phyloP scores from a whole-genome alignment of 2,888 invertebrate species.

The Caenorhabditis drosophilae region DNA sequence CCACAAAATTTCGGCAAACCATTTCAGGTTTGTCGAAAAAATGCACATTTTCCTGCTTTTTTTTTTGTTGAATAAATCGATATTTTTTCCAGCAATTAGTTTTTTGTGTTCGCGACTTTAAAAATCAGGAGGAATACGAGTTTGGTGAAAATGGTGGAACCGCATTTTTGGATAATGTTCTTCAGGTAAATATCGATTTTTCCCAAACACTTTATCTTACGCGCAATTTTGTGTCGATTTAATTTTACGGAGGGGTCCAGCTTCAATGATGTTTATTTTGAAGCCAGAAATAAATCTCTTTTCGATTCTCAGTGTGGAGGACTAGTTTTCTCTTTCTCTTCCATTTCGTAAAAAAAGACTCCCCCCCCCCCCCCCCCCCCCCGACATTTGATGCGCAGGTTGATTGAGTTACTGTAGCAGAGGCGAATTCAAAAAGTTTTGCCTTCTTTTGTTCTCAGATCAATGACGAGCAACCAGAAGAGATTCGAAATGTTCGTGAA shows the following conservation, averaged over 20 bases:
- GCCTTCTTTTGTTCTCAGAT: constrained; percentile 11
- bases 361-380: too few relatives aligned
- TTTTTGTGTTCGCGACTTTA: constrained; percentile 71
- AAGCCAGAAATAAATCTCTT: too few relatives aligned
- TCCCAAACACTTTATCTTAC: too few relatives aligned
- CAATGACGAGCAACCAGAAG: constrained; percentile 42
- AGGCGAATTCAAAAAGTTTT: too few relatives aligned
- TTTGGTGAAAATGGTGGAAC: constrained; percentile 60
- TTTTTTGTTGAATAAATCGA: constrained; percentile 16
- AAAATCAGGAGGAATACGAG: constrained; percentile 71
- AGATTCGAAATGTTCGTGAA: constrained; percentile 51
- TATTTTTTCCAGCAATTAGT: constrained; percentile 62
- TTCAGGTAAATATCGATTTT: constrained; percentile 43
- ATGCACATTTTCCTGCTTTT: neutral
- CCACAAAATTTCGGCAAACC: constrained; percentile 72
- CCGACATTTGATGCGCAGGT: too few relatives aligned
- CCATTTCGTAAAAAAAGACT: too few relatives aligned
- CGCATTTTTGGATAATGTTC: constrained; percentile 50
- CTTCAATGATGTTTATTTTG: too few relatives aligned
- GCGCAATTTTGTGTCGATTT: too few relatives aligned
- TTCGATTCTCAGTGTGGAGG: too few relatives aligned
- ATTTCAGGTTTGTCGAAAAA: constrained; percentile 62
- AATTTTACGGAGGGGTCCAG: too few relatives aligned
- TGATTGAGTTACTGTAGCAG: too few relatives aligned
- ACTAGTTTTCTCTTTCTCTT: too few relatives aligned